Base-by-base conservation (phyloP, 92 coral and sea anemone species). In the Paragorgia papillata region DNA sequence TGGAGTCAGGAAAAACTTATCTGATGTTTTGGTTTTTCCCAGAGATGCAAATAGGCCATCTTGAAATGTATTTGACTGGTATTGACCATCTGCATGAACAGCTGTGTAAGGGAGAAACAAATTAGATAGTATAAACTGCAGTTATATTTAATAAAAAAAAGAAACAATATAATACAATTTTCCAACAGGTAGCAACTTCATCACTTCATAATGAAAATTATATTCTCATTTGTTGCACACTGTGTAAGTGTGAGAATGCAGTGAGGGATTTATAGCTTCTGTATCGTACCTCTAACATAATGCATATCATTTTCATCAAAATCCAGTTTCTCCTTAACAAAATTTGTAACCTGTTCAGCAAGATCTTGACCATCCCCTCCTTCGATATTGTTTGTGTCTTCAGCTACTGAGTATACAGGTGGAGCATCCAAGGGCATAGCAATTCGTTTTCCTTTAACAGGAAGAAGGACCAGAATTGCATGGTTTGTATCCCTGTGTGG, bases 341-440 rank as follows among this genome's bases (percentile, higher is more conserved):
- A 9, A 13, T 63, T 35, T 63, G 69, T 12, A 63, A 35, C 48
- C 33, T 63, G 69, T 63, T 35, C 49, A 24, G 69, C 69, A 31
- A 63, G 69, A 63, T 63, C 69, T 63, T 63, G 69, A 32, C 69
- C 69, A 33, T 15, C 25, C 12, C 69, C 49, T 9, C 69, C 69
- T 63, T 63, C 69, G 33, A 63, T 63, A 9, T 63, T n/a, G 33
- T 63, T 63, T 63, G 69, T 9, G 15, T 63, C 69, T 21, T 21
- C 69, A 10, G 69, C 22, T 6, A 63, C 33, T 13, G 69, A 63
- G 33, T 63, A 63, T 63, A 63, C 69, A 31, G 49, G 69, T 12
- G 69, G 69, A 9, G 69, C 69, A 21, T 63, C 69, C 20, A 63
- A 63, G 5, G 73, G 73, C 53, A 66, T 66, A 34, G 73, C 73